These are phyloP conservation scores for Nasonovia ribisnigri DNA, from an alignment of 2,888 invertebrate genomes.

Conservation along the genomic window DNA sequence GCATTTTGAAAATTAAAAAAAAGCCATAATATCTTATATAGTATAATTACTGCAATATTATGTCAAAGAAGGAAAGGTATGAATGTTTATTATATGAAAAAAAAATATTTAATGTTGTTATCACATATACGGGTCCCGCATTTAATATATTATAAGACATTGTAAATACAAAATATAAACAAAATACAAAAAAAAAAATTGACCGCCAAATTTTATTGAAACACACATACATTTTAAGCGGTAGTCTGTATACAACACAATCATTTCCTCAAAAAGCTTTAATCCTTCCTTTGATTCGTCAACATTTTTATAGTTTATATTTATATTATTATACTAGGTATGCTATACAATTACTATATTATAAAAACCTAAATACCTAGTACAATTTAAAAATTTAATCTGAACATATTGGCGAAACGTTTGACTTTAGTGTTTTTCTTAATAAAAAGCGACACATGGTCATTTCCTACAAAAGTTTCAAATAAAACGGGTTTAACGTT, in stretches of 20 bases:
- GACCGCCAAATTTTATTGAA: neutral
- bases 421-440: constrained; percentile 21
- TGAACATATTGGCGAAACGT: neutral
- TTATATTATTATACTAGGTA: neutral
- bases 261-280: neutral
- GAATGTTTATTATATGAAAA: neutral
- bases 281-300: neutral
- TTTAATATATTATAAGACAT: neutral
- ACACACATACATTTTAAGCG: neutral
- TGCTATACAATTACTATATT: no score
- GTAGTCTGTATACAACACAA: neutral
- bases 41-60: neutral
- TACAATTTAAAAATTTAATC: neutral
- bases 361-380: neutral
- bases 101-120: neutral
- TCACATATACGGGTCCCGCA: neutral
- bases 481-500: constrained; percentile 37
- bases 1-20: neutral
- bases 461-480: constrained; percentile 33
- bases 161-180: neutral
- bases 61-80: neutral
- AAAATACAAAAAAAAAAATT: neutral
- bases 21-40: neutral
- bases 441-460: constrained; percentile 19
- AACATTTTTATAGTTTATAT: neutral